These are phyloP conservation scores for Glaucidium brasilianum DNA, from an alignment of 2,113 vertebrate species.

Conservation along the genomic window DNA sequence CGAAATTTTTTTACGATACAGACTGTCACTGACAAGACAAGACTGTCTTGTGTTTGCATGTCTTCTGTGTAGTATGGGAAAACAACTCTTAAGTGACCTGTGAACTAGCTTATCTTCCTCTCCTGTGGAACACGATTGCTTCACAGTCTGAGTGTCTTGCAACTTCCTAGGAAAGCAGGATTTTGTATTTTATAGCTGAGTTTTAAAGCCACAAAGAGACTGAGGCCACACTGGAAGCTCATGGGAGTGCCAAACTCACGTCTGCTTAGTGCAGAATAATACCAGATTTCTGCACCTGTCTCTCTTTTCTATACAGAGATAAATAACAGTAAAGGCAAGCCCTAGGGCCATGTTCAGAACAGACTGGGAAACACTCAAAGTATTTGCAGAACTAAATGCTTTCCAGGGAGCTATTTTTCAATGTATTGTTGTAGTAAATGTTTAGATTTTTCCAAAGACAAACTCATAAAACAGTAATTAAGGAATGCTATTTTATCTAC, in stretches of 20 bases:
- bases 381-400: constrained; percentile 12
- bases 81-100: background rate
- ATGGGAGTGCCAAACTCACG: background rate
- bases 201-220: background rate
- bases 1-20: background rate
- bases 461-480: constrained; percentile 25
- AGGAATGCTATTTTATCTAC: constrained; percentile 7
- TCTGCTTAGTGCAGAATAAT: background rate
- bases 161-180: background rate
- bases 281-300: background rate
- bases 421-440: background rate
- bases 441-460: constrained; percentile 36
- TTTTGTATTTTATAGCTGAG: background rate
- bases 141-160: background rate
- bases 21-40: accelerated
- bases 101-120: background rate
- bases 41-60: background rate
- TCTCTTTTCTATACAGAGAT: background rate
- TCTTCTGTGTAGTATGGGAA: background rate
- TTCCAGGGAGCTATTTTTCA: constrained; percentile 44
- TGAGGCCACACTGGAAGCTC: background rate
- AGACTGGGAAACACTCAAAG: background rate
- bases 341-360: background rate
- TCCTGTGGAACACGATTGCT: background rate
- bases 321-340: constrained; percentile 5